Conservation (phyloP, 2,797 vertebrate species). For the Argyrosomus regius region DNA sequence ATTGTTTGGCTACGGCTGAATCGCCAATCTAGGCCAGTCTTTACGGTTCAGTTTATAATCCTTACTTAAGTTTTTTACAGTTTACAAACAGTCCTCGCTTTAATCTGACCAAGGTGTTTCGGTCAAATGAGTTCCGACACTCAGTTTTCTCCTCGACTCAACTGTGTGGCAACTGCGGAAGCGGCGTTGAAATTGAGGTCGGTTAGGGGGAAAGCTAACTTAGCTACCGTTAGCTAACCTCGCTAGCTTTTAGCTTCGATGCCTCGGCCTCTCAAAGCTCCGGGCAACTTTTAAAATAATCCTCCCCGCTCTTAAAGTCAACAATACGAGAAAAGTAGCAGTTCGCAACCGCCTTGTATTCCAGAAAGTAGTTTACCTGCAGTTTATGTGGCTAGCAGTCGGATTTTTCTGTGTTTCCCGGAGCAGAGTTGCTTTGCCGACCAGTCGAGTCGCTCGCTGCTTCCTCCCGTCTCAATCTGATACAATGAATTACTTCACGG, state of each 20-base stretch:
- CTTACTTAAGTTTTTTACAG: conserved; percentile 34
- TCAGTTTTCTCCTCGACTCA: neutral
- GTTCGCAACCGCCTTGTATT: fast-evolving
- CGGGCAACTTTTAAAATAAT: conserved; percentile 66
- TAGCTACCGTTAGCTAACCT: conserved; percentile 55
- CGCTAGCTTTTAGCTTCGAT: conserved; percentile 56
- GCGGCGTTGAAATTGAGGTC: conserved; percentile 57
- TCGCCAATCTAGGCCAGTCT: conserved; percentile 33
- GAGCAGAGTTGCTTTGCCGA: conserved; percentile 51
- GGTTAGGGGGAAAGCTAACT: conserved; percentile 56
- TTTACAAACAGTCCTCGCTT: neutral
- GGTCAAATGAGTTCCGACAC: fast-evolving
- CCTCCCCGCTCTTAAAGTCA: neutral
- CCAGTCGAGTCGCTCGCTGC: conserved; percentile 50
- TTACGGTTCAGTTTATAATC: conserved; percentile 12
- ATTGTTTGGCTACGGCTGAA: conserved; percentile 67
- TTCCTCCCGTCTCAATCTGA: conserved; percentile 65
- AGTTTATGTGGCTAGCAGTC: conserved; percentile 67
- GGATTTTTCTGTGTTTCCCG: conserved; percentile 57
- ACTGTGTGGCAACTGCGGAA: conserved; percentile 71
- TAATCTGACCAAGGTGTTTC: neutral
- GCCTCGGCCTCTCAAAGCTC: conserved; percentile 56
- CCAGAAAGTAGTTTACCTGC: conserved; percentile 80
- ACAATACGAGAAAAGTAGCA: fast-evolving
- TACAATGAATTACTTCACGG: conserved; percentile 83